Evolutionary conservation across 53 echinoderm and acorn worm species (phyloP).

Genomic region (Actinopyga echinites): DNA sequence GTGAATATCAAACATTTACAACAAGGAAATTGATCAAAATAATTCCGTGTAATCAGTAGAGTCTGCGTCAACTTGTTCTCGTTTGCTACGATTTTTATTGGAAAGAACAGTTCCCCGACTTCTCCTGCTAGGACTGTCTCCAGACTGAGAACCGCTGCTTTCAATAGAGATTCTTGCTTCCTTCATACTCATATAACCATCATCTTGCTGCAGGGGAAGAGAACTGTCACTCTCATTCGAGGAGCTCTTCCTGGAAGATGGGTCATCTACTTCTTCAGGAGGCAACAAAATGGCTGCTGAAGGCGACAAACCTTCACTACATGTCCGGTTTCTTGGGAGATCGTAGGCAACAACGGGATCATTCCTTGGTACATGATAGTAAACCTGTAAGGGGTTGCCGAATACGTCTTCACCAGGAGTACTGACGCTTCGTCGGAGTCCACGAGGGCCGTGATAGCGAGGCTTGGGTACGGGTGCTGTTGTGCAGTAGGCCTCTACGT

Average conservation of each 20-base stretch:
- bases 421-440: constrained; percentile 78
- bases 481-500: neutral
- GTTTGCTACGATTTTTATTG: constrained; percentile 49
- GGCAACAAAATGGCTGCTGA: constrained; percentile 58
- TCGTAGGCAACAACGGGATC: constrained; percentile 63
- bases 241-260: neutral
- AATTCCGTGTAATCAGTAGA: constrained; percentile 86
- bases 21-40: constrained; percentile 20
- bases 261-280: neutral
- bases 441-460: constrained; percentile 1
- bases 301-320: constrained; percentile 77
- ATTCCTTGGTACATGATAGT: constrained; percentile 82
- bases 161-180: constrained; percentile 78
- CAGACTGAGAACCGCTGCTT: constrained; percentile 57
- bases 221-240: constrained; percentile 53
- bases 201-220: constrained; percentile 70
- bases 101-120: constrained; percentile 51
- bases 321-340: constrained; percentile 68
- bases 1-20: neutral
- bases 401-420: constrained; percentile 69
- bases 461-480: constrained; percentile 26
- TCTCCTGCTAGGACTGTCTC: constrained; percentile 22
- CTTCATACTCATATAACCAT: constrained; percentile 97
- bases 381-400: constrained; percentile 57
- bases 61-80: constrained; percentile 65